Conservation (phyloP, 2,888 invertebrate species). For the Parnassius smintheus region DNA sequence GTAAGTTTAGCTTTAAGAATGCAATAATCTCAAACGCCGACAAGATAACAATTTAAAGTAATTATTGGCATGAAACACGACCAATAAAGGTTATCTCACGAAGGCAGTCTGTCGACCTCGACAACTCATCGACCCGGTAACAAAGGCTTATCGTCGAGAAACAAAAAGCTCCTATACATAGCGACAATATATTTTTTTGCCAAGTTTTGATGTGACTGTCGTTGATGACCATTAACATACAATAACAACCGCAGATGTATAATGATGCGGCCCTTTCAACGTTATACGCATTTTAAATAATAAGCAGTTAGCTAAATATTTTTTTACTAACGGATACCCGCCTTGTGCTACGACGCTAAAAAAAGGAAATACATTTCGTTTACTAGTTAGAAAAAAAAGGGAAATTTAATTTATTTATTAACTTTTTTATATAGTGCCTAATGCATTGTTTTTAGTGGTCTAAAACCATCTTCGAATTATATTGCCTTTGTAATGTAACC, state of each 20-base stretch:
- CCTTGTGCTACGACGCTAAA: no score
- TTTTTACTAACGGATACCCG: no score
- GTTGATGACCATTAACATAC: constrained; percentile 23
- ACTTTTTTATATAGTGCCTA: no score
- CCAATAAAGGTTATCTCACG: constrained; percentile 4
- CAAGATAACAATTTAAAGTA: neutral
- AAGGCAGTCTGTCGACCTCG: constrained; percentile 18
- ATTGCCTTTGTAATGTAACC: no score
- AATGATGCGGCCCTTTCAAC: constrained; percentile 12
- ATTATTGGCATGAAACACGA: neutral
- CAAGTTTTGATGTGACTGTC: constrained; percentile 27
- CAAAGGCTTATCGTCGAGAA: constrained; percentile 14
- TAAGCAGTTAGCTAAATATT: no score
- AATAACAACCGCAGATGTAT: constrained; percentile 17
- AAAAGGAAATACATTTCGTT: no score
- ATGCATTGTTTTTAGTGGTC: no score
- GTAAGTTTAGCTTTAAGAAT: no score
- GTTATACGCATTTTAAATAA: constrained; percentile 3
- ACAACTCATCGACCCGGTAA: constrained; percentile 12
- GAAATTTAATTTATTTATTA: no score
- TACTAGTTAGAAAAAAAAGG: no score
- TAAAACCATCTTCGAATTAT: no score
- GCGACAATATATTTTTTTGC: constrained; percentile 22
- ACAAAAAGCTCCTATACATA: constrained; percentile 22
- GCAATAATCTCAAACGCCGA: neutral